Percentiles rank a stretch among this genome's conserved stretches.
phyloP scores from a whole-genome alignment of 2,888 invertebrate genomes.

The Stegana nigrithorax region DNA sequence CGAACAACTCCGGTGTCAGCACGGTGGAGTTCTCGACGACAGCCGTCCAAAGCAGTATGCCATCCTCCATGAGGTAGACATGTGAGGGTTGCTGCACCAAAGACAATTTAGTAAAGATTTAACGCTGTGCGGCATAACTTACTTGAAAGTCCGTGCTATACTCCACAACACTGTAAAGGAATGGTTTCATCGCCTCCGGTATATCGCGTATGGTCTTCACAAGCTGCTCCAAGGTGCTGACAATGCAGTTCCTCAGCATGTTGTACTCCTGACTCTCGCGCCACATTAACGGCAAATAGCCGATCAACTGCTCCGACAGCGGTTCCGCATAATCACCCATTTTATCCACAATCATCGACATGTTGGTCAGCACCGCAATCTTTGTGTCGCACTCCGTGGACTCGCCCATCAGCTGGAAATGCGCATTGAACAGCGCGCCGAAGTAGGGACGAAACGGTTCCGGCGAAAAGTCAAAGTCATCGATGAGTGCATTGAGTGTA shows the following conservation, averaged over 20 bases:
- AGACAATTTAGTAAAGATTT: neutral
- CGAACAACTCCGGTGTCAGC: slow-evolving; percentile 76
- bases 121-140: slow-evolving; percentile 14
- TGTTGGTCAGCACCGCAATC: slow-evolving; percentile 91
- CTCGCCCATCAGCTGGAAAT: slow-evolving; percentile 87
- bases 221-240: slow-evolving; percentile 83
- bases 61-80: slow-evolving; percentile 93
- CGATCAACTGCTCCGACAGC: slow-evolving; percentile 78
- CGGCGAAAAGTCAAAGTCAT: slow-evolving; percentile 92
- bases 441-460: slow-evolving; percentile 88
- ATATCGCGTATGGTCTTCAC: slow-evolving; percentile 80
- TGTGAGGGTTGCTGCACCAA: slow-evolving; percentile 76
- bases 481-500: slow-evolving; percentile 85
- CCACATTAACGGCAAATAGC: slow-evolving; percentile 90
- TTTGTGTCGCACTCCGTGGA: slow-evolving; percentile 93
- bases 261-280: slow-evolving; percentile 87
- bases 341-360: slow-evolving; percentile 90
- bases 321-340: slow-evolving; percentile 79
- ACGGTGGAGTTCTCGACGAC: slow-evolving; percentile 82
- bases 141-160: slow-evolving; percentile 81
- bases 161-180: slow-evolving; percentile 77
- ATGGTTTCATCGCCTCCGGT: slow-evolving; percentile 73
- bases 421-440: slow-evolving; percentile 80
- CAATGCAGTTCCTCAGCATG: slow-evolving; percentile 91
- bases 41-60: slow-evolving; percentile 89